These are phyloP conservation scores for Tetrao urogallus DNA, from an alignment of 2,113 vertebrate species.

Conservation along the genomic window DNA sequence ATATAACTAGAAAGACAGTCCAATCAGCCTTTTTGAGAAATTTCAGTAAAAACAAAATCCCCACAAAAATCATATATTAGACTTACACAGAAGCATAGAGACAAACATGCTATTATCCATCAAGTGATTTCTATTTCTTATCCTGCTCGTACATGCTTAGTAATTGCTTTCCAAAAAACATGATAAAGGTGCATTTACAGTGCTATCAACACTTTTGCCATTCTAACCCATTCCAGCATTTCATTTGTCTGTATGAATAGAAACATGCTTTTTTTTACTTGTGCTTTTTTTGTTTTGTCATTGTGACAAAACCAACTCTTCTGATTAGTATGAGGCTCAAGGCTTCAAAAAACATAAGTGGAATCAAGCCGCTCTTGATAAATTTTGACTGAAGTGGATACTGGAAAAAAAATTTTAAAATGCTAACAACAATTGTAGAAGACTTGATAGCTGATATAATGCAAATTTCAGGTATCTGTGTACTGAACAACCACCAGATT, in stretches of 20 bases:
- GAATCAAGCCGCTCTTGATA: background rate
- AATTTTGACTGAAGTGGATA: background rate
- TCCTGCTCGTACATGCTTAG: background rate
- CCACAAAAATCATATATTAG: background rate
- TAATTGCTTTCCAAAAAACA: background rate
- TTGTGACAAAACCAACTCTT: background rate
- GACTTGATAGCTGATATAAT: background rate
- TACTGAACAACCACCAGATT: background rate
- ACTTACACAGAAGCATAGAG: background rate
- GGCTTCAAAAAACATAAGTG: background rate
- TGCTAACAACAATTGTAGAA: background rate
- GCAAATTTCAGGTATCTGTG: background rate
- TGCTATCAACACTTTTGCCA: background rate
- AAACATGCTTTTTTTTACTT: background rate
- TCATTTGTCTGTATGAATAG: background rate
- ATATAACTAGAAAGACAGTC: background rate
- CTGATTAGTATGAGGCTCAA: background rate
- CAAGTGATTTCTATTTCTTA: background rate
- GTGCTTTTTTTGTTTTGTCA: background rate
- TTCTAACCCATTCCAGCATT: background rate
- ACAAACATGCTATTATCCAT: background rate
- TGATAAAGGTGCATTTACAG: background rate
- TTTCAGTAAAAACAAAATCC: background rate
- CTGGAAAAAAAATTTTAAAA: background rate
- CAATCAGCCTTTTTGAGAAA: background rate